Percentiles rank a stretch among this genome's conserved stretches.
These are phyloP conservation scores for Diploscapter pachys DNA, from an alignment of 1,140 invertebrate species.

Conservation along the genomic window DNA sequence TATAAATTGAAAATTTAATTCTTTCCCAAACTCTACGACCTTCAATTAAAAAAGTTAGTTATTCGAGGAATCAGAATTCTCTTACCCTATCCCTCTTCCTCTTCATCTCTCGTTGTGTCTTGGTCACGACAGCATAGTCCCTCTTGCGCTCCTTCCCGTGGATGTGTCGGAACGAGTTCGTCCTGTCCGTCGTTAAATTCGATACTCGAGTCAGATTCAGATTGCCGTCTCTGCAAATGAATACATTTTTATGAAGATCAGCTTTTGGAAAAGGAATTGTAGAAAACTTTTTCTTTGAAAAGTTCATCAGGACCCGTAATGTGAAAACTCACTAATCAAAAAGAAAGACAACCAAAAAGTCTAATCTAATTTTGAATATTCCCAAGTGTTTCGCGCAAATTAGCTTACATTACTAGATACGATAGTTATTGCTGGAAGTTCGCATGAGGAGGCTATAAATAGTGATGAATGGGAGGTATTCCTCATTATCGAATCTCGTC, in stretches of 20 bases:
- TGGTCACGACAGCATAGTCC: conserved; percentile 40
- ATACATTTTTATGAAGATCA: conserved; percentile 28
- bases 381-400: too few relatives aligned
- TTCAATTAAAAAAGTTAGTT: background rate
- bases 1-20: too few relatives aligned
- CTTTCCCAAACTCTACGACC: too few relatives aligned
- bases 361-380: too few relatives aligned
- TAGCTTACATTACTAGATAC: too few relatives aligned
- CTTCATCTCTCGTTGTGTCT: conserved; percentile 24
- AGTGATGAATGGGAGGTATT: too few relatives aligned
- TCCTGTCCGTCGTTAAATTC: conserved; percentile 45
- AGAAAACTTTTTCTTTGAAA: conserved; percentile 16
- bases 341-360: too few relatives aligned
- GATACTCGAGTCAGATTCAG: conserved; percentile 22
- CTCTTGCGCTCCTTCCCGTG: conserved; percentile 47
- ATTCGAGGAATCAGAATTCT: background rate
- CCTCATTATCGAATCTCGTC: too few relatives aligned
- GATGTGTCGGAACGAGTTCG: conserved; percentile 54
- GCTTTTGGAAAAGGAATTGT: conserved; percentile 41
- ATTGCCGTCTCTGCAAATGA: background rate
- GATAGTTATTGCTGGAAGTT: too few relatives aligned
- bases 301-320: too few relatives aligned
- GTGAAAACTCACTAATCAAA: too few relatives aligned
- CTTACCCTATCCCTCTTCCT: conserved; percentile 43
- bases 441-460: too few relatives aligned